Percentiles rank a stretch among this genome's conserved stretches.
Evolutionary conservation across 2,888 invertebrate genomes (phyloP).

Genomic region (Nemotelus nigrinus): DNA sequence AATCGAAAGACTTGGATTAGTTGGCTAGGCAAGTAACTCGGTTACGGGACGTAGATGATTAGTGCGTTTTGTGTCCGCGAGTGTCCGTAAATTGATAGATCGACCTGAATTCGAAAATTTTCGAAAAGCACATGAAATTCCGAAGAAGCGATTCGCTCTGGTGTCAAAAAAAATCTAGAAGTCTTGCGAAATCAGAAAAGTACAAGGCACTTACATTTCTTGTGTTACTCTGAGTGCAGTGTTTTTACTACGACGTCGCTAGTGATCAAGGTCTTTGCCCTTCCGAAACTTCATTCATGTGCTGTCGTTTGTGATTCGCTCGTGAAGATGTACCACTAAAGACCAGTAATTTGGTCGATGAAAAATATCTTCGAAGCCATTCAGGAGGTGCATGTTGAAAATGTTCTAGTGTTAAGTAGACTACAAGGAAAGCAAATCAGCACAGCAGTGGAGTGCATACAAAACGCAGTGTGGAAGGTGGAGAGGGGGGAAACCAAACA

Average conservation of each 20-base stretch:
- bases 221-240: conserved; percentile 27
- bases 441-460: conserved; percentile 14
- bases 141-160: conserved; percentile 5
- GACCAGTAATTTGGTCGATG: conserved; percentile 9
- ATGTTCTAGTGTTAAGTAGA: conserved; percentile 35
- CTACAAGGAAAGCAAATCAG: conserved; percentile 13
- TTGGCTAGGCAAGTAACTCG: conserved; percentile 65
- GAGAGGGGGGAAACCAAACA: background rate
- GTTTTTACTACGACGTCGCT: conserved; percentile 16
- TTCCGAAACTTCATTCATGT: conserved; percentile 27
- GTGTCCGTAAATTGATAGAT: conserved; percentile 17
- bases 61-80: conserved; percentile 30
- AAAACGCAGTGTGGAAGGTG: background rate
- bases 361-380: background rate
- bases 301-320: background rate
- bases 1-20: conserved; percentile 64
- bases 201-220: conserved; percentile 15
- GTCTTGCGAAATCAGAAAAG: background rate
- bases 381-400: conserved; percentile 8
- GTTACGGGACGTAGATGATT: conserved; percentile 53
- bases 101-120: background rate
- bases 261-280: conserved; percentile 37
- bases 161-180: background rate
- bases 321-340: conserved; percentile 25
- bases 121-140: conserved; percentile 5